A percentile compares a stretch with the other conserved stretches of the same genome.
These are phyloP conservation scores for Aldrovandia affinis DNA, from an alignment of 2,797 vertebrate species.

Conservation along the genomic window DNA sequence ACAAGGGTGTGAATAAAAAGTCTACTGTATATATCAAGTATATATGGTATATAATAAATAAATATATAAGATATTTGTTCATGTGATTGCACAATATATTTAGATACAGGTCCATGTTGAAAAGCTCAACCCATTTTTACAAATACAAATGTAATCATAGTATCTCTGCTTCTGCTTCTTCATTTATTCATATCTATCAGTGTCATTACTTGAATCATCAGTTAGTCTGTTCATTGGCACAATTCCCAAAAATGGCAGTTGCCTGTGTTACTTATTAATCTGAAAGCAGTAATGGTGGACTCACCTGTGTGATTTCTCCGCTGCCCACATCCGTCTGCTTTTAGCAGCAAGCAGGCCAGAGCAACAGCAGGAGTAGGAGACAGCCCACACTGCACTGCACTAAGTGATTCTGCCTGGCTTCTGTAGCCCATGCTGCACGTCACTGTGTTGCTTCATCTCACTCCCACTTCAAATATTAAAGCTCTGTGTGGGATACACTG, in stretches of 20 bases:
- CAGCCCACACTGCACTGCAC: neutral
- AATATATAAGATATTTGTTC: too few species aligned
- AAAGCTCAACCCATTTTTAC: neutral
- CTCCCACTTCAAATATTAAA: conserved; percentile 29
- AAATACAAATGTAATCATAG: too few species aligned
- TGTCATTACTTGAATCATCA: neutral
- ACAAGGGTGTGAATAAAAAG: too few species aligned
- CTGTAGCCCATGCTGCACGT: neutral
- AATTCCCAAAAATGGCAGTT: neutral
- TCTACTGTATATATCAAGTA: too few species aligned
- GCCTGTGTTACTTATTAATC: neutral
- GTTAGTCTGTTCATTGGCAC: neutral
- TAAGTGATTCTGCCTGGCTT: neutral
- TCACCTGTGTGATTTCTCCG: neutral
- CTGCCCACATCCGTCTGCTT: neutral
- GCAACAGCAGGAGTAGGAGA: neutral
- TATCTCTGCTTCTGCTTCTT: neutral
- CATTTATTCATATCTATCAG: neutral
- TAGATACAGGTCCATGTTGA: neutral
- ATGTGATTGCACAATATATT: too few species aligned
- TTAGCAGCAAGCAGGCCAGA: neutral
- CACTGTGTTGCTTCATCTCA: conserved; percentile 7
- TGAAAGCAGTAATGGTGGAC: neutral
- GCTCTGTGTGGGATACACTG: conserved; percentile 5
- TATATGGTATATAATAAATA: too few species aligned